Evolutionary conservation across 2,888 invertebrate genomes (phyloP).

Genomic region (Horisme vitalbata): DNA sequence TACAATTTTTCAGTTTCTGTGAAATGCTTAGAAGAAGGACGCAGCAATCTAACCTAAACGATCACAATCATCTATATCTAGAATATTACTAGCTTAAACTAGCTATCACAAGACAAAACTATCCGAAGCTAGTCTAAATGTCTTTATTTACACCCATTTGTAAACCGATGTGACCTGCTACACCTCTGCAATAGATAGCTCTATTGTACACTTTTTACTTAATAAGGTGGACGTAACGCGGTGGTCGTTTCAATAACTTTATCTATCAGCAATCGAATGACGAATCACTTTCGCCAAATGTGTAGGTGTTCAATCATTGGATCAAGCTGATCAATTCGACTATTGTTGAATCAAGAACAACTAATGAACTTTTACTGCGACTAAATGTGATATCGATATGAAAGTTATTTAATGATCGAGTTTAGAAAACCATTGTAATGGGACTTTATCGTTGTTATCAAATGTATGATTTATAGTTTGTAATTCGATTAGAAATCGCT

Average conservation of each 20-base stretch:
- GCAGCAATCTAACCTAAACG: too few species aligned
- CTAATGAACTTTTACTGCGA: constrained; percentile 67
- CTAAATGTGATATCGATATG: constrained; percentile 47
- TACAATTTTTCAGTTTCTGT: too few species aligned
- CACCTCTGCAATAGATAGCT: constrained; percentile 5
- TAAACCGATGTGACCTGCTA: background rate
- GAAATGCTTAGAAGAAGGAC: too few species aligned
- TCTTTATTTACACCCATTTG: constrained; percentile 9
- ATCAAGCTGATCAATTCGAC: constrained; percentile 21
- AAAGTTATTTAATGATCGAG: constrained; percentile 62
- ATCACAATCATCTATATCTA: too few species aligned
- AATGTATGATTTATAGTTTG: constrained; percentile 40
- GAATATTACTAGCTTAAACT: too few species aligned
- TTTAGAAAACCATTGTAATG: constrained; percentile 53
- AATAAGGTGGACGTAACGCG: constrained; percentile 47
- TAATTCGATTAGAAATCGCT: constrained; percentile 26
- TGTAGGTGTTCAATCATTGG: constrained; percentile 58
- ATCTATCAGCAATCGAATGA: constrained; percentile 42
- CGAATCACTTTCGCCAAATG: constrained; percentile 62
- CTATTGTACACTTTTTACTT: constrained; percentile 18
- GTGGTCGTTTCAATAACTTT: constrained; percentile 56
- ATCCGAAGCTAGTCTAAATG: background rate
- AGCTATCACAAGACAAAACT: too few species aligned
- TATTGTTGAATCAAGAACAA: constrained; percentile 58
- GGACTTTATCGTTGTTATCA: constrained; percentile 46